Base-by-base conservation (phyloP, 2,113 vertebrate genomes). In the Lycocorax pyrrhopterus region DNA sequence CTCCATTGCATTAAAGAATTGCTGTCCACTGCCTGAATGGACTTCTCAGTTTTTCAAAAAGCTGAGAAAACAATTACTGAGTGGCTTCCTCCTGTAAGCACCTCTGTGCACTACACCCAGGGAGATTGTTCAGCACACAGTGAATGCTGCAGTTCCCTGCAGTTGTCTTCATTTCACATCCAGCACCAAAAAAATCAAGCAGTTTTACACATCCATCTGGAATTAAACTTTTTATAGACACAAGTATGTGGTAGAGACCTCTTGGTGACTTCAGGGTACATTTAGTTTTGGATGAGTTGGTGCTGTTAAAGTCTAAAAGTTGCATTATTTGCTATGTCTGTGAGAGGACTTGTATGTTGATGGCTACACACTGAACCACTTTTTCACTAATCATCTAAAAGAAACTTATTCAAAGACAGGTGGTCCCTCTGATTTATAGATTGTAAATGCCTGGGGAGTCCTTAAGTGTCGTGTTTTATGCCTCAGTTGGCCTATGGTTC, bases 161-260 rank as follows among this genome's bases (percentile, higher is more conserved):
- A 77, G n/a, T 23, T 44, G 12, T 63, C 17, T 88, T 74, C 21
- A 35, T 90, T 81, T 55, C 29, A 32, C 9, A 35, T 39, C 16
- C 4, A 92, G 18, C 4, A 16, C 6, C 21, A 46, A 56, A 52
- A 52, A 46, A 32, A 20, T 21, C 10, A 71, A 53, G 7, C 12
- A 16, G 22, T 71, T 71, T 19, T 26, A 51, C 35, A 25, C 21
- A 33, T 67, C 16, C 6, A 72, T 89, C 87, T 93, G n/a, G 43
- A 92, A 26, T 52, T 53, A 29, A 66, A 69, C 63, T 67, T 94
- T 84, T 87, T 64, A 15, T 78, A 23, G n/a, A n/a, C 75, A 76
- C 3, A 37, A 89, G 71, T 90, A 29, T 75, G 30, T 89, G 17
- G 7, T 25, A 3, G 12, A 72, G 78, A 78, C n/a, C 21, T 89